Evolutionary conservation across 2,113 vertebrate genomes (phyloP), one percentile per base, ranked within the genome.

Genomic region (Podiceps cristatus): DNA sequence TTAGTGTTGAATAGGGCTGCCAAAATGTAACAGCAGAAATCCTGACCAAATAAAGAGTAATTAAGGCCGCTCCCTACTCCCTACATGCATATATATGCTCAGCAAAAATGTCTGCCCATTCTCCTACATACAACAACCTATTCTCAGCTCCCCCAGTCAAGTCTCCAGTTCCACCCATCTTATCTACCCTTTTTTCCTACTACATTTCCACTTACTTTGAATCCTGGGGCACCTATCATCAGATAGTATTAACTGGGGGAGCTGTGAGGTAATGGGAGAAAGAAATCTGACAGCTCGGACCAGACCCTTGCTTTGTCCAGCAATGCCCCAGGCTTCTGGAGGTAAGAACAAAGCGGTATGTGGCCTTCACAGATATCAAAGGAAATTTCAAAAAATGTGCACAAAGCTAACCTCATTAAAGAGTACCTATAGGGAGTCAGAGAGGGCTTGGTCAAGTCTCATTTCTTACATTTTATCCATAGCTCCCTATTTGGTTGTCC

Each of bases 191-290:
- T 72, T 78, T 55, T 45, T 17, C 31, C 68, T 67, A 78, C 15
- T 42, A 52, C 28, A 27, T 85, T 81, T 83, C 47, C 25, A 15
- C 23, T 68, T 72, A 29, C 6, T 13, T 52, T 50, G n/a, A 81
- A 78, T 35, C 19, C 58, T 0, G 0, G 18, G 18, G 47, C 69
- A 68, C 2, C 27, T 25, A 11, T 10, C 25, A 50, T 28, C 33
- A 76, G n/a, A 25, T 0, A 63, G 20, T 28, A 75, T 29, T 93
- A 86, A 75, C 58, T 4, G 24, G 17, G 35, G 11, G 24, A 81
- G 52, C 33, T 75, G 18, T 49, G 40, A 91, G 44, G 8, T 44
- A 45, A 78, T 3, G 17, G 23, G 25, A 72, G 37, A 77, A 66
- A 78, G 68, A 78, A 89, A 81, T 29, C 47, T 44, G 35, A 49